Evolutionary conservation across 1,140 invertebrate genomes (phyloP), one percentile per base, ranked within the genome.

Genomic region (Drosophila ambigua): DNA sequence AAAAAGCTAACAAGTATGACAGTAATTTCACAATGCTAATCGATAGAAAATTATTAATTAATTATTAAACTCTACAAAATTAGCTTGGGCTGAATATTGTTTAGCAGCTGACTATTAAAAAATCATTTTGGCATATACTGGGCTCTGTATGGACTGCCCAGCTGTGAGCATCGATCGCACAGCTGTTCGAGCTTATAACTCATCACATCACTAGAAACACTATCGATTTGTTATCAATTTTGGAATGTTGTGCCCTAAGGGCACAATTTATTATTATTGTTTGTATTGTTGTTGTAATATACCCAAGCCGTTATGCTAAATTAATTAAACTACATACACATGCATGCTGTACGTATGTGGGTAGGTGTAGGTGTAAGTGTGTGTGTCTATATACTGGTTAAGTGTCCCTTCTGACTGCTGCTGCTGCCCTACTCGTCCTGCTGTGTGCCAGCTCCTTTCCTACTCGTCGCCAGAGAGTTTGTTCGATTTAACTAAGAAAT

Each of bases 261-360:
- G 11, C 59, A 41, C 41, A 44, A 35, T 63, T 45, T 35, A 49
- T 65, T 63, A 48, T 65, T 28, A 28, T 35, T 39, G 24, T 24
- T 69, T 69, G 24, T 13, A 43, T 68, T 67, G 20, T 69, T 69
- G 68, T 50, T 69, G 67, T 71, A 50, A 71, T 69, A 69, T 69
- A 69, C 64, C 67, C 67, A 71, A 71, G 67, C 67, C 67, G 48
- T 71, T 69, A 71, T 69, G 39, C 67, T 71, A 71, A 20, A 58
- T 69, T 71, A 71, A 43, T 69, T 71, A 71, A 43, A 50, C 67
- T 71, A 69, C 66, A 52, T 69, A 57, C 66, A 49, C 65, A 43
- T 71, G 67, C 45, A 72, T 46, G 68, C 46, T 26, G 58, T 52
- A 59, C 45, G 24, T 31, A 53, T 51, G 63, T 65, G 13, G 20